These are phyloP conservation scores for Hydractinia echinata DNA, from an alignment of 30 jellyfish, hydroid and myxozoan species.

Conservation along the genomic window DNA sequence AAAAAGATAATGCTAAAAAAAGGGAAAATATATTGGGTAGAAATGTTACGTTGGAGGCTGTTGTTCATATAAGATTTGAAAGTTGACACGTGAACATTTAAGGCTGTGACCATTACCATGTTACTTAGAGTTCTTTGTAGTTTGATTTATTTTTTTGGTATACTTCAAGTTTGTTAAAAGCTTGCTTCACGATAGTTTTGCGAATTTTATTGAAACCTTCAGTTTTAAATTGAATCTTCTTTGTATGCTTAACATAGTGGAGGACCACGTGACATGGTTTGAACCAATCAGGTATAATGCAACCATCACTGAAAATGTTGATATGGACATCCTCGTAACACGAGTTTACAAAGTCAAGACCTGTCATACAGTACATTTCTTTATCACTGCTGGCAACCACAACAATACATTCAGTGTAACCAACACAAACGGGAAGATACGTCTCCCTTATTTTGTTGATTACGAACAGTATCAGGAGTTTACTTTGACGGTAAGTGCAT, in stretches of 20 bases:
- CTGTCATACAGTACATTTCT: not conserved
- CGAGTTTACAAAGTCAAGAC: not conserved
- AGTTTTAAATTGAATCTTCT: not conserved
- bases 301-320: not conserved
- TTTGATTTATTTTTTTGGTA: no score
- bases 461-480: not conserved
- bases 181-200: no score
- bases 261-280: not conserved
- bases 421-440: not conserved
- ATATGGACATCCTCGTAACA: not conserved
- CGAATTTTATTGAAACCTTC: no score
- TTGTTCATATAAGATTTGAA: no score
- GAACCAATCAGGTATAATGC: not conserved
- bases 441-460: conserved; percentile 8
- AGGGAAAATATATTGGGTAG: no score
- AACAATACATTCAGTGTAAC: not conserved
- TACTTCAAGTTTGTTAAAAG: no score
- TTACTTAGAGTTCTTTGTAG: no score
- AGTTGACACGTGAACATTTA: no score
- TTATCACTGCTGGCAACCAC: not conserved
- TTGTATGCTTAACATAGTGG: not conserved
- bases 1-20: no score
- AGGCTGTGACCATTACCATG: no score
- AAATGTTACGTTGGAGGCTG: no score
- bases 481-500: not conserved